These are phyloP conservation scores for Trilocha varians DNA, from an alignment of 2,888 invertebrate species.

Conservation along the genomic window DNA sequence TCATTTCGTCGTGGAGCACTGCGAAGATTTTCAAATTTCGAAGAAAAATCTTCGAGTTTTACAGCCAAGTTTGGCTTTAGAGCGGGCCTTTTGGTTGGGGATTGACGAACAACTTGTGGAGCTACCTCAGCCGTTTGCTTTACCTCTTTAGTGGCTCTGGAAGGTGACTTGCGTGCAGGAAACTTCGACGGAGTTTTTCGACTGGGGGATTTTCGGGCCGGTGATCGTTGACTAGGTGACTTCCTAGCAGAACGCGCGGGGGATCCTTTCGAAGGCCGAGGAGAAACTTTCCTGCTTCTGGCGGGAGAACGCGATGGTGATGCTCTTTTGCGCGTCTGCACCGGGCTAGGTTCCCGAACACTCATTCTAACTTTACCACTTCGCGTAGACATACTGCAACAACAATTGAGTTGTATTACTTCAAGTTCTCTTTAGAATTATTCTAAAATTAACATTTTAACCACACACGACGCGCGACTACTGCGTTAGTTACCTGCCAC, in stretches of 20 bases:
- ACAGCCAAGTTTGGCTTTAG: conserved; percentile 36
- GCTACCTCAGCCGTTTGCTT: conserved; percentile 16
- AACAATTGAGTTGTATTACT: conserved; percentile 13
- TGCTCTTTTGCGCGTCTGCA: conserved; percentile 44
- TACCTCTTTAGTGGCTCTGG: conserved; percentile 40
- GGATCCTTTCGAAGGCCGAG: conserved; percentile 35
- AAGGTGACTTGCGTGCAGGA: conserved; percentile 59
- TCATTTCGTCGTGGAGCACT: conserved; percentile 44
- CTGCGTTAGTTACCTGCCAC: conserved; percentile 30
- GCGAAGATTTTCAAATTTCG: conserved; percentile 36
- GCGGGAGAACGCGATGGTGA: conserved; percentile 64
- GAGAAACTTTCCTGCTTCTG: conserved; percentile 52
- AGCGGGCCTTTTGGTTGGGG: conserved; percentile 45
- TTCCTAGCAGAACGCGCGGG: conserved; percentile 25
- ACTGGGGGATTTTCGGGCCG: conserved; percentile 65
- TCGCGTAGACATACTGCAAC: conserved; percentile 55
- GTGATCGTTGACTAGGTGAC: conserved; percentile 58
- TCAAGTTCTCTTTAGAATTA: conserved; percentile 15
- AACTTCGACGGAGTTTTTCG: conserved; percentile 52
- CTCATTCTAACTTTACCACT: conserved; percentile 49
- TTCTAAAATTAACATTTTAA: conserved; percentile 49
- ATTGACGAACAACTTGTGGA: conserved; percentile 30
- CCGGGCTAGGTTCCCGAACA: conserved; percentile 46
- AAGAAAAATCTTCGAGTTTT: conserved; percentile 32
- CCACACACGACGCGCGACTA: conserved; percentile 54